Conservation (phyloP, 1,140 invertebrate genomes). For the Manduca sexta region DNA sequence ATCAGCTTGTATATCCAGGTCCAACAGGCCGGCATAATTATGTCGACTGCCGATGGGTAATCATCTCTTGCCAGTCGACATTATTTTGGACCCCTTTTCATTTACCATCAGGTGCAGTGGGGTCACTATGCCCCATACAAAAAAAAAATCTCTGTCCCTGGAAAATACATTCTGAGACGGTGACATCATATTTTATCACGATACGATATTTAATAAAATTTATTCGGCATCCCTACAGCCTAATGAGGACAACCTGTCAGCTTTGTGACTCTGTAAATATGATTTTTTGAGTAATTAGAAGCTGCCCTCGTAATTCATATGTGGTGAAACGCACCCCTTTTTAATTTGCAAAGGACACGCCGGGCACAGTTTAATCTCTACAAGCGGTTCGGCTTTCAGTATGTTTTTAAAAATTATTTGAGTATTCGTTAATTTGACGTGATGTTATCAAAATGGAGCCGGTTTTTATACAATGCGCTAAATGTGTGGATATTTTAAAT, state of each 20-base stretch:
- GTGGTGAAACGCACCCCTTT: conserved; percentile 36
- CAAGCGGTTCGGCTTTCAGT: conserved; percentile 3
- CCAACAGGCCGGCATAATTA: no score
- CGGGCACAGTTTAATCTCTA: conserved; percentile 8
- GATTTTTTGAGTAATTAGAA: conserved; percentile 57
- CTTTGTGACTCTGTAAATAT: conserved; percentile 41
- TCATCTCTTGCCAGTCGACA: no score
- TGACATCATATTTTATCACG: no score
- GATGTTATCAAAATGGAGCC: not conserved
- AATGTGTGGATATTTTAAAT: not conserved
- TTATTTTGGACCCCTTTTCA: no score
- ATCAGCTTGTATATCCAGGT: no score
- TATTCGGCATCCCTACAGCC: not conserved
- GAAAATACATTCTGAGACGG: no score
- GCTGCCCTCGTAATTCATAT: conserved; percentile 42
- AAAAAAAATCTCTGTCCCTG: no score
- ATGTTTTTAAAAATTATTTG: not conserved
- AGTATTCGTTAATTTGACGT: no score
- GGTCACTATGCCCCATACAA: no score
- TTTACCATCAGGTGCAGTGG: no score
- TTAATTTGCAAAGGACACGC: conserved; percentile 44
- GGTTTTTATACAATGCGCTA: not conserved
- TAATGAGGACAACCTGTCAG: conserved; percentile 46
- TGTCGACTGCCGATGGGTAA: no score
- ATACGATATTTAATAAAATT: no score